Evolutionary conservation across 2,888 invertebrate genomes (phyloP), one percentile per base, ranked within the genome.

Genomic region (Lycia hirtaria): DNA sequence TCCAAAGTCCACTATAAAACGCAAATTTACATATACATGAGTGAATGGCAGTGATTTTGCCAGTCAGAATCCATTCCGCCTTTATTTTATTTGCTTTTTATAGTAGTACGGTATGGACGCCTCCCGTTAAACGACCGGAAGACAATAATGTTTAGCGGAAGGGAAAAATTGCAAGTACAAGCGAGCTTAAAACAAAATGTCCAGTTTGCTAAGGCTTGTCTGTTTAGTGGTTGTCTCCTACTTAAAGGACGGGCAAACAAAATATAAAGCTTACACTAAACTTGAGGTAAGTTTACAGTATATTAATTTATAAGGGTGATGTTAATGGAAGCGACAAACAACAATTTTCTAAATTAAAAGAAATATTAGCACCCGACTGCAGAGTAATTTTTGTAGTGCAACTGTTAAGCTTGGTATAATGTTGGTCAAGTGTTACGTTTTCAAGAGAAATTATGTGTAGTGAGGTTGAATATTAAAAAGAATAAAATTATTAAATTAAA

Each of bases 1-100:
- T 24, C 47, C 32, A 43, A 41, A 53, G 37, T 43, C 64, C 60
- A 67, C 65, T 72, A 71, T 77, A 75, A 78, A 81, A 69, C 70
- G 70, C 68, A 74, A 75, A 84, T 85, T 84, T 80, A 75, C 85
- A 81, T 85, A 78, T 73, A 76, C 72, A 76, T 73, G 75, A 73
- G 70, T 65, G 65, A 69, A 66, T 64, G 71, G 62, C 71, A 71
- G 74, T 74, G 65, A 68, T 72, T 67, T 66, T 58, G 67, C 67
- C 61, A 73, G 67, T 57, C 67, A 64, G 73, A 71, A 77, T 82
- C 75, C 76, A 79, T 81, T 78, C 68, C 68, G 69, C 70, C 68
- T 70, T 70, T 75, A 75, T 81, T 82, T 82, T 79, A 84, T 77
- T 73, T 72, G 68, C 59, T 72, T 80, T 84, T 85, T 82, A 82